Conservation (phyloP, 2,888 invertebrate species). For the Archaeoteleia sp. region DNA sequence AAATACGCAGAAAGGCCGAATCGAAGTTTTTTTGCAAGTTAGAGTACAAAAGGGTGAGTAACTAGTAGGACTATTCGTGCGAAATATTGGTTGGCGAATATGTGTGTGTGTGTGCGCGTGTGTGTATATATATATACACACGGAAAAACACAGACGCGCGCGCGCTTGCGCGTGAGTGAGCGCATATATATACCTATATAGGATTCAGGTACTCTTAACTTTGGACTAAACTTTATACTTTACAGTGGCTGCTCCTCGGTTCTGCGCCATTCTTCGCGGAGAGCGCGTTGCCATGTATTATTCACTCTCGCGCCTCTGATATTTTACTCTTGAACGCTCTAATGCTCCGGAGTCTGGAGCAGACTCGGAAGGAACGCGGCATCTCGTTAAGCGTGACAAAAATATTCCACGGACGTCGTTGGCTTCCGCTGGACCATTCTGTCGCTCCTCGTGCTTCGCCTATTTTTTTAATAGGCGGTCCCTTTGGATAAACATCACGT, state of each 20-base stretch:
- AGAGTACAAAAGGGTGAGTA: slow-evolving; percentile 6
- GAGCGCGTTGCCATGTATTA: slow-evolving; percentile 64
- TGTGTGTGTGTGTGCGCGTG: too few species aligned
- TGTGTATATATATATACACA: too few species aligned
- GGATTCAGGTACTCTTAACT: slow-evolving; percentile 30
- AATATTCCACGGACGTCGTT: slow-evolving; percentile 48
- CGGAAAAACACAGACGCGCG: too few species aligned
- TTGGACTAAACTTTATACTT: slow-evolving; percentile 55
- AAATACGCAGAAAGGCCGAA: too few species aligned
- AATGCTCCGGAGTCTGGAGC: slow-evolving; percentile 57
- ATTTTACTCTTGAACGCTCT: slow-evolving; percentile 69
- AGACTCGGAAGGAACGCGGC: slow-evolving; percentile 35
- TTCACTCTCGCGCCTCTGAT: slow-evolving; percentile 64
- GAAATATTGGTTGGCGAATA: slow-evolving; percentile 6
- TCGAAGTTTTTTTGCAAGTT: too few species aligned
- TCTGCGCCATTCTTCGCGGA: slow-evolving; percentile 50
- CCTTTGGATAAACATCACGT: slow-evolving; percentile 25
- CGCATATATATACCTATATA: slow-evolving; percentile 17
- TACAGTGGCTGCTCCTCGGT: slow-evolving; percentile 40
- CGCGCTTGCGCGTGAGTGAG: neutral
- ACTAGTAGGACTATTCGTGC: slow-evolving; percentile 5
- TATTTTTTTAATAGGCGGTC: slow-evolving; percentile 22
- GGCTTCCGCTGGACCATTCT: slow-evolving; percentile 34
- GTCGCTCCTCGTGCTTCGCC: slow-evolving; percentile 9
- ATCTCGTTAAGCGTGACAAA: slow-evolving; percentile 52